Conservation (phyloP, 2,113 vertebrate genomes). For the Tyto alba region DNA sequence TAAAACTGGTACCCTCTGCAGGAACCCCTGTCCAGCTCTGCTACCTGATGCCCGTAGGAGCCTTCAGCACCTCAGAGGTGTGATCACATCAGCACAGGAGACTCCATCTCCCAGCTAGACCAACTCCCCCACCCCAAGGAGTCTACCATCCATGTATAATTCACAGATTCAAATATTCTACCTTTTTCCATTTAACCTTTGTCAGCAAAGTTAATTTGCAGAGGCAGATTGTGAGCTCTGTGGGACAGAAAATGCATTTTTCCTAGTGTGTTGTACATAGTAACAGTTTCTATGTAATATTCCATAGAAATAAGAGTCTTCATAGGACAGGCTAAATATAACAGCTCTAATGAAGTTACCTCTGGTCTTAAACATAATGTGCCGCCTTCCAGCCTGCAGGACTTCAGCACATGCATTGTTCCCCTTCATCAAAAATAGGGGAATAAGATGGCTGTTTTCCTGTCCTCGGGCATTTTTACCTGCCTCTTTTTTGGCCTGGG, state of each 20-base stretch:
- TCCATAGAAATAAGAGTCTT: slow-evolving; percentile 34
- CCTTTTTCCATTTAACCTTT: slow-evolving; percentile 34
- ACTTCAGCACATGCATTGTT: neutral
- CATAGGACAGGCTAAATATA: slow-evolving; percentile 36
- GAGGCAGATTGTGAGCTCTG: slow-evolving; percentile 32
- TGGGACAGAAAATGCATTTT: slow-evolving; percentile 40
- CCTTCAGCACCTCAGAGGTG: neutral
- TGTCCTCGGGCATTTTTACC: neutral
- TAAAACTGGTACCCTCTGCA: neutral
- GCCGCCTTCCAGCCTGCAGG: neutral
- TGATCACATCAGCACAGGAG: neutral
- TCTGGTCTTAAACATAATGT: slow-evolving; percentile 30
- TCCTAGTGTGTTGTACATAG: slow-evolving; percentile 36
- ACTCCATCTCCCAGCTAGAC: neutral
- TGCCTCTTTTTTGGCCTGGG: neutral
- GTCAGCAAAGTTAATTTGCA: slow-evolving; percentile 11
- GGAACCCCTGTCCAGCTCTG: neutral
- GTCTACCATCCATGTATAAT: neutral
- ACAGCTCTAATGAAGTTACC: slow-evolving; percentile 51
- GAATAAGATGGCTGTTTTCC: neutral
- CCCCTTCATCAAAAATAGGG: neutral
- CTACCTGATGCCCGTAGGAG: neutral
- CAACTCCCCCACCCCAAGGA: neutral
- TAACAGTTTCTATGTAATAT: slow-evolving; percentile 60
- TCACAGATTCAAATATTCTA: neutral